Base-by-base conservation (phyloP, 2,113 vertebrate genomes). In the Phyllostomus hastatus region DNA sequence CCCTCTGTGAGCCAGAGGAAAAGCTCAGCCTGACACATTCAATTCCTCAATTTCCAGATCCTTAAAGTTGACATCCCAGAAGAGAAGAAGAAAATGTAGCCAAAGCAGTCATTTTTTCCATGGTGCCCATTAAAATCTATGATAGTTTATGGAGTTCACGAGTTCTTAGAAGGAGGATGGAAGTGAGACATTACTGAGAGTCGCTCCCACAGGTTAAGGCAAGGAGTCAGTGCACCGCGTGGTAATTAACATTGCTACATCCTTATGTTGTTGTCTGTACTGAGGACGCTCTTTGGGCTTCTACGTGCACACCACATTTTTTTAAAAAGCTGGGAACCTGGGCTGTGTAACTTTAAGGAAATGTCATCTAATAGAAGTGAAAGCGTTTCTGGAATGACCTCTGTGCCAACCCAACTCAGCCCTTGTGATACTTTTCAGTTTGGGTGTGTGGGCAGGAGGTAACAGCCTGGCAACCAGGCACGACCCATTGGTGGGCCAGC, bases 401-500 rank as follows among this genome's bases (percentile, higher is more conserved):
- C 28, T 7, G 26, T 22, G 59, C 46, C 72, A 38, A 2, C 20
- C 64, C 78, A 7, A 1, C 1, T 24, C 7, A 52, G 50, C 28
- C 2, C 46, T 46, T 67, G 24, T 31, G 57, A 15, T 38, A 7
- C 43, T 43, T 50, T 20, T 33, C 2, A 0, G 14, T 22, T 10
- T 54, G 41, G 20, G 72, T 17, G 10, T 17, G 19, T 15, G 1
- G 17, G 26, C 90, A 20, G 2, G 31, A 3, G 10, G 10, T 31
- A 10, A 15, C 43, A 24, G 59, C 2, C 69, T 22, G 4, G 57
- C 28, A 4, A 38, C 22, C 20, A n/a, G n/a, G n/a, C n/a, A n/a
- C n/a, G n/a, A n/a, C n/a, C n/a, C n/a, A n/a, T 54, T 26, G 1
- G 0, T 0, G 38, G 64, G 31, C 10, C 3, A 16, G 17, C 35